Base-by-base conservation (phyloP, 2,113 vertebrate genomes). In the Pandion haliaetus region DNA sequence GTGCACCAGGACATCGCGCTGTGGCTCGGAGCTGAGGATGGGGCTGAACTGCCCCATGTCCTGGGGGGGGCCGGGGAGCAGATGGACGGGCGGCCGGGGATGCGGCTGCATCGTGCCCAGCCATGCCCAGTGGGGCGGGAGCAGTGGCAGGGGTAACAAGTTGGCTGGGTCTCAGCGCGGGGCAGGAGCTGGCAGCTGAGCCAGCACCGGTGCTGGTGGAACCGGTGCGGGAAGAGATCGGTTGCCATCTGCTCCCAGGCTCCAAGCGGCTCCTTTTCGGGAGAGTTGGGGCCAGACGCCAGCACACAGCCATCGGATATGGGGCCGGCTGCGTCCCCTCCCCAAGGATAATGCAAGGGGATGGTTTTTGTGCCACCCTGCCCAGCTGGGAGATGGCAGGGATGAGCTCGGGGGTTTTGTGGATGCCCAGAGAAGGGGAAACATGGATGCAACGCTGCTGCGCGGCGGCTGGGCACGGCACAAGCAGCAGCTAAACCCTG, bases 211-310 rank as follows among this genome's bases (percentile, higher is more conserved):
- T 84, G 91, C 94, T 1, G 82, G 58, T n/a, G 59, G 69, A 67
- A 50, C 55, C 3, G 5, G 52, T 36, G 49, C 0, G 19, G 74
- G 65, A n/a, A 86, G 61, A 82, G 45, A 83, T 96, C 80, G 74
- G 69, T 61, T 40, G 82, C 96, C 96, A 97, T 97, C 96, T 97
- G 96, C 88, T 97, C 87, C 80, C 32, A 5, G 3, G 67, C 76
- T 80, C 90, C n/a, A 7, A 49, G 44, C 54, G 36, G 63, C 85
- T 84, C 87, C 59, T 84, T 36, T 32, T 47, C 0, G 28, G 88
- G 45, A 70, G 58, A 26, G 45, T 55, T 3, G 31, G 31, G 72
- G 78, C 72, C 87, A 52, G 81, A 14, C 2, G 23, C 40, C 86
- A 38, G 24, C 8, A 0, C 0, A 0, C 16, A 23, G 24, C 73